Evolutionary conservation across 2,797 vertebrate species (phyloP), one percentile per base, ranked within the genome.

Genomic region (Strix occidentalis): DNA sequence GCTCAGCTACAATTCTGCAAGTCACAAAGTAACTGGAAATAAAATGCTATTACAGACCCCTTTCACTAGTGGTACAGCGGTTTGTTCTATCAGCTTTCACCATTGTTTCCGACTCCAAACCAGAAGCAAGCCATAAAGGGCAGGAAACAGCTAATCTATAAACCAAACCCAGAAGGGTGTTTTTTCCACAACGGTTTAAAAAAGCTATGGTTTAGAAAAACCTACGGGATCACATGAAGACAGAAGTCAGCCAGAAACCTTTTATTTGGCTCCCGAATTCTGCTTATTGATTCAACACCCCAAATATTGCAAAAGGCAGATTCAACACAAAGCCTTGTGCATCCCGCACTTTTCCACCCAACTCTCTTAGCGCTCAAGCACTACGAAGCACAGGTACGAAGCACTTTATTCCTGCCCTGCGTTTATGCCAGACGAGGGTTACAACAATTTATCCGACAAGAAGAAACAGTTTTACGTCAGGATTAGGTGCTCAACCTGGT

Each of bases 131-230:
- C n/a, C 60, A 90, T 60, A 77, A 94, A 94, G 50, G 11, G 57
- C 84, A 95, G 93, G 91, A 91, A 96, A 69, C 25, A 72, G 72
- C 63, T 78, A 57, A 87, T 46, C 57, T 85, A 25, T 28, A 66
- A 56, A 11, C 50, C 68, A 94, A 93, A 84, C 71, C 50, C 41
- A 90, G 31, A 63, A 63, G 28, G 2, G 20, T 17, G 29, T 0
- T 26, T 80, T 89, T 90, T 70, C 57, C 79, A 41, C 16, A 35
- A 53, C 8, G 10, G 16, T 28, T 87, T 64, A 3, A 35, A 72
- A 54, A 41, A 43, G 6, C 8, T 37, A 11, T 1, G 1, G 45
- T 60, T 92, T 87, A 92, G 51, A 54, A 93, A 84, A 69, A 41
- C 13, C 71, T 57, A 0, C 11, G 20, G 28, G 16, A 39, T 87